Evolutionary conservation across 2,888 invertebrate genomes (phyloP).

Genomic region (Pyrocoelia pectoralis): DNA sequence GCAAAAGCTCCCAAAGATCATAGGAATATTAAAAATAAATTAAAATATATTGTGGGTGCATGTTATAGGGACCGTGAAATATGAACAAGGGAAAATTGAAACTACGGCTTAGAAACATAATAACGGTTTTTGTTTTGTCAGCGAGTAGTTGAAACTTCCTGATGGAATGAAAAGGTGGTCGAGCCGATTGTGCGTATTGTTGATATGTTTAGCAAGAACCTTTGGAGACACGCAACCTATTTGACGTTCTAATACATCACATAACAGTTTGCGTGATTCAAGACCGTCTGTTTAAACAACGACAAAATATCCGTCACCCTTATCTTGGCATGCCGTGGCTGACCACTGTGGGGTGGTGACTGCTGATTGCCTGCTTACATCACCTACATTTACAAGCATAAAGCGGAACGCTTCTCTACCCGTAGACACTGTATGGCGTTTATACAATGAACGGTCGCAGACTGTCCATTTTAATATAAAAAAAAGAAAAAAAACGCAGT

Average conservation of each 20-base stretch:
- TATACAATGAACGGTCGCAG: background rate
- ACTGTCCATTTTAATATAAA: too few relatives aligned
- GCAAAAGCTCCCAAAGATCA: too few relatives aligned
- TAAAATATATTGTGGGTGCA: too few relatives aligned
- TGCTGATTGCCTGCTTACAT: slow-evolving; percentile 32
- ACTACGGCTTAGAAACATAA: too few relatives aligned
- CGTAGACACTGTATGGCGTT: slow-evolving; percentile 1
- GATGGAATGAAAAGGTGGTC: slow-evolving; percentile 23
- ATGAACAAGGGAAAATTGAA: too few relatives aligned
- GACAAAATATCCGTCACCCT: slow-evolving; percentile 40
- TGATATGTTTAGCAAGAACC: slow-evolving; percentile 26
- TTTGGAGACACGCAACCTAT: slow-evolving; percentile 29
- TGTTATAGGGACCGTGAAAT: too few relatives aligned
- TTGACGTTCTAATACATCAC: slow-evolving; percentile 37
- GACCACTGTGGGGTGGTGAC: slow-evolving; percentile 31
- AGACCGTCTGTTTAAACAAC: slow-evolving; percentile 37
- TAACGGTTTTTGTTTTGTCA: slow-evolving; percentile 14
- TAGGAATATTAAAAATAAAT: too few relatives aligned
- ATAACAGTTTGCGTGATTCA: slow-evolving; percentile 30
- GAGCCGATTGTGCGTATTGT: slow-evolving; percentile 29
- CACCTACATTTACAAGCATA: slow-evolving; percentile 18
- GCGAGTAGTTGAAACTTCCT: slow-evolving; percentile 23
- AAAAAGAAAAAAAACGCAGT: background rate
- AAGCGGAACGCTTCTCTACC: slow-evolving; percentile 14
- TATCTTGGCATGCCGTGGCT: slow-evolving; percentile 36